phyloP scores from a whole-genome alignment of 1,140 invertebrate species.

The Pollicipes pollicipes region DNA sequence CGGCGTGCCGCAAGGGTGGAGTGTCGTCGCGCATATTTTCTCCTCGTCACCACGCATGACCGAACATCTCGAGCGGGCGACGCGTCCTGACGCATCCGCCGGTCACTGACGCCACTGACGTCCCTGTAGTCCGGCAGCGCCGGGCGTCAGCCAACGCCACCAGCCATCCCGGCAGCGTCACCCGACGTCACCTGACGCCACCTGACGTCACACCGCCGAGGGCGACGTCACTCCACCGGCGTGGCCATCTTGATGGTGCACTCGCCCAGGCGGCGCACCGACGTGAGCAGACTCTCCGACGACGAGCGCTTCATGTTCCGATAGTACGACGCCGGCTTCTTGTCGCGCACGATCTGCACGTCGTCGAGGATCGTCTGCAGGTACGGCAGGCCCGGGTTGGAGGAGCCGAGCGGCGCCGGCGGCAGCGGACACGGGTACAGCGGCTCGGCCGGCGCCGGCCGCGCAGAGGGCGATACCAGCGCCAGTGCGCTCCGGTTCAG shows the following conservation, averaged over 20 bases:
- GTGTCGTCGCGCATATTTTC: too few relatives aligned
- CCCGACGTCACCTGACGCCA: too few relatives aligned
- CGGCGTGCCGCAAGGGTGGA: too few relatives aligned
- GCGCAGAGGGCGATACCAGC: background rate
- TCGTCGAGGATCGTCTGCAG: background rate
- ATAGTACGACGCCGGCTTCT: background rate
- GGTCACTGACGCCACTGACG: too few relatives aligned
- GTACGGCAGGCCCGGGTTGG: constrained; percentile 1
- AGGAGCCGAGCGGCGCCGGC: background rate
- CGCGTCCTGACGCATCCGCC: too few relatives aligned
- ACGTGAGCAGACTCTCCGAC: background rate
- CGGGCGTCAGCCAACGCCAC: too few relatives aligned
- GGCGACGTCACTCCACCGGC: background rate
- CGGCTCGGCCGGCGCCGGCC: too few relatives aligned
- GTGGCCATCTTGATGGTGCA: background rate
- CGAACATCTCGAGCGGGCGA: too few relatives aligned
- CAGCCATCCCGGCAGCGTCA: too few relatives aligned
- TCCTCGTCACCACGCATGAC: too few relatives aligned
- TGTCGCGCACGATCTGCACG: constrained; percentile 2
- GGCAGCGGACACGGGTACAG: background rate
- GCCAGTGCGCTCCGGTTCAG: background rate
- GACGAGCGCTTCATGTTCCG: background rate
- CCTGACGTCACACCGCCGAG: background rate
- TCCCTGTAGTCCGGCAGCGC: too few relatives aligned
- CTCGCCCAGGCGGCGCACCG: background rate